These are phyloP conservation scores for Sinocyclocheilus rhinocerous DNA, from an alignment of 2,113 vertebrate species.

Conservation along the genomic window DNA sequence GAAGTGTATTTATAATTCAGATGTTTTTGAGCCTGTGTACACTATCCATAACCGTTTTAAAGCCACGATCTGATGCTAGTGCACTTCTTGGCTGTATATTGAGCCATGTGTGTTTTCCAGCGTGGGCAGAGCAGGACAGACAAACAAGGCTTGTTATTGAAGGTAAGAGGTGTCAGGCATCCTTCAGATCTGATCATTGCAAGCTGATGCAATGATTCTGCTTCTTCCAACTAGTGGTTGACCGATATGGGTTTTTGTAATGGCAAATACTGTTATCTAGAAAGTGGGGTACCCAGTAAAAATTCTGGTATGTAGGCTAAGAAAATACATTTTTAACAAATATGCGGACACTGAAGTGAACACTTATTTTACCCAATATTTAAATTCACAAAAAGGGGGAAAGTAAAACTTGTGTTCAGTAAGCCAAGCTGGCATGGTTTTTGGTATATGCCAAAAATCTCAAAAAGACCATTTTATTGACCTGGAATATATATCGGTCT, in stretches of 20 bases:
- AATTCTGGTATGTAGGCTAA: neutral
- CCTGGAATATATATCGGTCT: slow-evolving; percentile 12
- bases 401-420: neutral
- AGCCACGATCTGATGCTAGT: slow-evolving; percentile 35
- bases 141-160: slow-evolving; percentile 70
- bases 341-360: neutral
- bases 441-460: neutral
- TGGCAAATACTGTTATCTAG: neutral
- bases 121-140: slow-evolving; percentile 75
- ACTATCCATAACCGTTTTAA: slow-evolving; percentile 24
- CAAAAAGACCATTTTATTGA: neutral
- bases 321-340: neutral
- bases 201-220: slow-evolving; percentile 13
- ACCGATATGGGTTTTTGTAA: slow-evolving; percentile 12
- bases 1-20: slow-evolving; percentile 1
- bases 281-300: neutral
- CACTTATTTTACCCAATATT: neutral
- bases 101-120: slow-evolving; percentile 77
- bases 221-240: slow-evolving; percentile 6
- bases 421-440: neutral
- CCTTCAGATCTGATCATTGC: slow-evolving; percentile 40
- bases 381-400: neutral
- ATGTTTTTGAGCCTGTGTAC: slow-evolving; percentile 2
- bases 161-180: slow-evolving; percentile 70
- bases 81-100: slow-evolving; percentile 67